Base-by-base conservation (phyloP, 1,140 invertebrate species). In the Drosophila malerkotliana region DNA sequence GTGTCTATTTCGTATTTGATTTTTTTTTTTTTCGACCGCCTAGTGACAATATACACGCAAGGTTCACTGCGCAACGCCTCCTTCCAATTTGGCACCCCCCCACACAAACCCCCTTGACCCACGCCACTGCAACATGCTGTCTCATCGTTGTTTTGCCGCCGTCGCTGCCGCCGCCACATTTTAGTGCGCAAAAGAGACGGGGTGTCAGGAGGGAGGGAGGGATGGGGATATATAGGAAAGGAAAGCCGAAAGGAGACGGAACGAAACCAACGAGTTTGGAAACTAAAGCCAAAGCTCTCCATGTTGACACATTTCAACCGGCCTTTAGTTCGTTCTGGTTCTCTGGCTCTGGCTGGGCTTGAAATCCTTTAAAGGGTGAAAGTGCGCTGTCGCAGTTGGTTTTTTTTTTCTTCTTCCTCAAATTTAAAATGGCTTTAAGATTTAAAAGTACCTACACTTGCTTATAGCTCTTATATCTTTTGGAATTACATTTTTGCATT, bases 121-220 rank as follows among this genome's bases (percentile, higher is more conserved):
- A 74, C 49, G 55, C 76, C 60, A 47, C 66, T 76, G 72, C 76
- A 84, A 79, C 75, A 79, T 82, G 76, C 79, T 82, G 79, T 81
- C 79, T 82, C 79, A 83, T 83, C 80, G 80, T 79, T 79, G 79
- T 82, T 82, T 82, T 83, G 79, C 79, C 79, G 79, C 79, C 79
- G 74, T 69, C 51, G 63, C 75, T 79, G 79, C 79, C 79, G 79
- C 79, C 79, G 74, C 75, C 51, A 69, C 75, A 78, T 78, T 47
- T 79, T 74, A 18, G 59, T 78, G 56, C 34, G 64, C 64, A 55
- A 54, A 47, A 47, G 44, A 47, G 44, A 24, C 18, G 1, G 44
- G 44, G 4, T 21, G 21, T 21, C 21, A 21, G 32, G 59, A 45
- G 63, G 39, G 26, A n/a, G 39, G 21, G 21, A 24, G 32, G 21